Conservation (phyloP, 2,113 vertebrate genomes). For the Shinisaurus crocodilurus region DNA sequence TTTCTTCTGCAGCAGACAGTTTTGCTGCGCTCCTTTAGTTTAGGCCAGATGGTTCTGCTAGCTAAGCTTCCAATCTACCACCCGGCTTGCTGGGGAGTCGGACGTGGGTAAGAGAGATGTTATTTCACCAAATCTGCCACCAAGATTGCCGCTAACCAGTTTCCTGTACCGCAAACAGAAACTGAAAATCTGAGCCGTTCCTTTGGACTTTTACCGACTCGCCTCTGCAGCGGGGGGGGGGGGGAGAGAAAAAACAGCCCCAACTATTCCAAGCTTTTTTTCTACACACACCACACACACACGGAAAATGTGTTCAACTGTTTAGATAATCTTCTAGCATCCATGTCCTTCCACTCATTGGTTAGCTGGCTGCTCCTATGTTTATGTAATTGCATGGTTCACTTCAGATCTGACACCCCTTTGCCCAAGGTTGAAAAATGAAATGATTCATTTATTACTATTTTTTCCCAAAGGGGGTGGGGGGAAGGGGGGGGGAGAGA, state of each 20-base stretch:
- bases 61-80: slow-evolving; percentile 75
- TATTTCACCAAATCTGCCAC: slow-evolving; percentile 78
- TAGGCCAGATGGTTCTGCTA: slow-evolving; percentile 49
- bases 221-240: slow-evolving; percentile 27
- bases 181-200: slow-evolving; percentile 79
- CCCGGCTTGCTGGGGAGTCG: slow-evolving; percentile 64
- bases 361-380: slow-evolving; percentile 67
- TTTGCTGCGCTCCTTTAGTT: slow-evolving; percentile 73
- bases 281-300: slow-evolving; percentile 31
- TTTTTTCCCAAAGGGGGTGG: slow-evolving; percentile 14
- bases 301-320: slow-evolving; percentile 68
- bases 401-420: slow-evolving; percentile 78
- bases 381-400: slow-evolving; percentile 75
- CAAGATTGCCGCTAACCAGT: slow-evolving; percentile 70
- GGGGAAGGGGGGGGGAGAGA: background rate
- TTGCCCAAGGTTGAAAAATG: slow-evolving; percentile 65
- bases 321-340: slow-evolving; percentile 47
- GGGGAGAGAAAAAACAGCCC: background rate
- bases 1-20: slow-evolving; percentile 70
- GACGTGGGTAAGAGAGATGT: slow-evolving; percentile 75
- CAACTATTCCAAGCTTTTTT: slow-evolving; percentile 32
- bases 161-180: slow-evolving; percentile 79
- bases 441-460: slow-evolving; percentile 80
- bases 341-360: slow-evolving; percentile 49
- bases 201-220: slow-evolving; percentile 68